Evolutionary conservation across 1,140 invertebrate genomes (phyloP).

Genomic region (Papilio aristodemus): DNA sequence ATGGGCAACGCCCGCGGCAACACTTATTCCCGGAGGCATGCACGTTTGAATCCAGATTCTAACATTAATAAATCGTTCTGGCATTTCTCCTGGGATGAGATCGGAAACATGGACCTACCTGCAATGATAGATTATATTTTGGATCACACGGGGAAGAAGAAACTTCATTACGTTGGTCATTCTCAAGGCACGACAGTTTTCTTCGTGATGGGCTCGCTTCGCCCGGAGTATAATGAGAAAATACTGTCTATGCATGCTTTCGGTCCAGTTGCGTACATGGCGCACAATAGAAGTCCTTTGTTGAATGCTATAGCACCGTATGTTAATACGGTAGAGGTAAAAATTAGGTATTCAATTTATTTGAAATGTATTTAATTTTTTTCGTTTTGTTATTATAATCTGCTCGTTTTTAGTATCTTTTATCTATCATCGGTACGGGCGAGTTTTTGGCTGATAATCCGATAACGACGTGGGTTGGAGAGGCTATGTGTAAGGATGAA

Average conservation of each 20-base stretch:
- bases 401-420: conserved; percentile 49
- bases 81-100: conserved; percentile 83
- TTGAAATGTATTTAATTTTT: neutral
- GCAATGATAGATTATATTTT: conserved; percentile 84
- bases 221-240: conserved; percentile 82
- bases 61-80: conserved; percentile 71
- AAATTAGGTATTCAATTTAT: neutral
- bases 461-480: conserved; percentile 76
- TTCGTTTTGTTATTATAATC: conserved; percentile 34
- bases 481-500: conserved; percentile 79
- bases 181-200: conserved; percentile 81
- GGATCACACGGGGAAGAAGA: conserved; percentile 66
- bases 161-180: conserved; percentile 77
- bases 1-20: conserved; percentile 86
- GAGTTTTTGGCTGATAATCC: conserved; percentile 81
- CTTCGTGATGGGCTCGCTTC: conserved; percentile 81
- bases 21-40: conserved; percentile 82
- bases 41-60: conserved; percentile 54
- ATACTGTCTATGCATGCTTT: conserved; percentile 81
- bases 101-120: conserved; percentile 83
- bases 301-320: conserved; percentile 45
- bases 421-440: conserved; percentile 71
- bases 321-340: conserved; percentile 44
- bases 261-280: conserved; percentile 81
- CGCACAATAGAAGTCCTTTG: conserved; percentile 61